These are phyloP conservation scores for Odontocerum albicorne DNA, from an alignment of 2,888 invertebrate species.

Conservation along the genomic window DNA sequence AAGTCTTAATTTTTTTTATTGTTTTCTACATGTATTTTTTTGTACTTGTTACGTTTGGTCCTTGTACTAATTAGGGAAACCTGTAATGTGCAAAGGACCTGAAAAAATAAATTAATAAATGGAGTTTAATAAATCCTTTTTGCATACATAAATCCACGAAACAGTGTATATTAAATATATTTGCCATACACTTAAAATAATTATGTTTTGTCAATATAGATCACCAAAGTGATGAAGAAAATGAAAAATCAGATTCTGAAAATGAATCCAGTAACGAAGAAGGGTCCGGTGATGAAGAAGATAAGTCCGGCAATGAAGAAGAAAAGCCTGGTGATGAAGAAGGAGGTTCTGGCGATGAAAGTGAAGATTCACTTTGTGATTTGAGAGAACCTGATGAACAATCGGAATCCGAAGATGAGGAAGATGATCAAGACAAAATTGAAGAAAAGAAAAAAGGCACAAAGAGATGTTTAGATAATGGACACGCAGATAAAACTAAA, in stretches of 20 bases:
- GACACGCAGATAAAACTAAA: neutral
- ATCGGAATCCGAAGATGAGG: conserved; percentile 32
- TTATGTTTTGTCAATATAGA: too few species aligned
- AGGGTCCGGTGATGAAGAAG: conserved; percentile 35
- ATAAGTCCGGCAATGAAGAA: conserved; percentile 36
- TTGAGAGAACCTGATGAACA: conserved; percentile 39
- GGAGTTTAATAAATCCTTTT: too few species aligned
- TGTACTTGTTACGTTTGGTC: too few species aligned
- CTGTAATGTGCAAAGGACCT: too few species aligned
- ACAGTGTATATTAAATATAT: too few species aligned
- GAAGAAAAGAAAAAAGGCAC: conserved; percentile 26
- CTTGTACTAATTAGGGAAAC: too few species aligned
- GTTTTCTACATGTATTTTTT: too few species aligned
- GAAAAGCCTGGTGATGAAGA: conserved; percentile 39
- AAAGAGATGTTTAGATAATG: neutral
- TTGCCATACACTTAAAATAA: too few species aligned
- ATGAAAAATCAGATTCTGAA: conserved; percentile 1
- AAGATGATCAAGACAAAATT: conserved; percentile 28
- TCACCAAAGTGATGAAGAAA: conserved; percentile 8
- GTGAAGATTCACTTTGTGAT: conserved; percentile 38
- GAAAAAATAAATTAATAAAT: too few species aligned
- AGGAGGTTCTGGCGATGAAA: conserved; percentile 40
- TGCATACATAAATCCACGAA: too few species aligned
- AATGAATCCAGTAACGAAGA: conserved; percentile 38
- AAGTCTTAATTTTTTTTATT: too few species aligned